Evolutionary conservation across 2,797 vertebrate species (phyloP).

Genomic region (Prunella strophiata): DNA sequence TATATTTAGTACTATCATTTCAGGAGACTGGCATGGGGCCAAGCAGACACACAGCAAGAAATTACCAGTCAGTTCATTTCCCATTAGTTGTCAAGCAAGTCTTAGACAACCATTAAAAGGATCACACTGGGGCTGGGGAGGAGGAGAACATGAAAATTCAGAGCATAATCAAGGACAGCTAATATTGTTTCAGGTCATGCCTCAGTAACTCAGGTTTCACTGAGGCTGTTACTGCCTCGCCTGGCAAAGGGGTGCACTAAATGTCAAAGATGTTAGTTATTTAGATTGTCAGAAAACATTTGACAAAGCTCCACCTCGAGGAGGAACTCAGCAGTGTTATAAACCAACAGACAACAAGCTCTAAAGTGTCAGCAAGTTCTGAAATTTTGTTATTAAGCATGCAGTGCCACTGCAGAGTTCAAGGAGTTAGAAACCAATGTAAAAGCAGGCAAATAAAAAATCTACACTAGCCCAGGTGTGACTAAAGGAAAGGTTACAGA

Average conservation of each 20-base stretch:
- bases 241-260: constrained; percentile 40
- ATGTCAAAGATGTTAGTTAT: constrained; percentile 45
- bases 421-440: neutral
- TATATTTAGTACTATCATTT: constrained; percentile 54
- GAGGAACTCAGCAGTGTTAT: neutral
- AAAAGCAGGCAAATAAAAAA: neutral
- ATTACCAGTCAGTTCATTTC: constrained; percentile 68
- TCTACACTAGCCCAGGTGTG: neutral
- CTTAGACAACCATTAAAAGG: constrained; percentile 57
- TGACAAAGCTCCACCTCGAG: neutral
- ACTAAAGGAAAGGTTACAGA: neutral
- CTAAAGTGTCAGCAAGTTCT: neutral
- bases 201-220: constrained; percentile 59
- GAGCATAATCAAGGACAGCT: constrained; percentile 55
- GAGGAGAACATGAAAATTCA: constrained; percentile 54
- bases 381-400: constrained; percentile 24
- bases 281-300: constrained; percentile 48
- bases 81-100: constrained; percentile 64
- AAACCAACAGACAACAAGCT: constrained; percentile 30
- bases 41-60: constrained; percentile 49
- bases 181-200: constrained; percentile 67
- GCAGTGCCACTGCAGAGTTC: neutral
- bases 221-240: constrained; percentile 3
- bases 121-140: constrained; percentile 23
- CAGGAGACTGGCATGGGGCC: constrained; percentile 46